Base-by-base conservation (phyloP, 1,140 invertebrate species). In the Drosophila repletoides region DNA sequence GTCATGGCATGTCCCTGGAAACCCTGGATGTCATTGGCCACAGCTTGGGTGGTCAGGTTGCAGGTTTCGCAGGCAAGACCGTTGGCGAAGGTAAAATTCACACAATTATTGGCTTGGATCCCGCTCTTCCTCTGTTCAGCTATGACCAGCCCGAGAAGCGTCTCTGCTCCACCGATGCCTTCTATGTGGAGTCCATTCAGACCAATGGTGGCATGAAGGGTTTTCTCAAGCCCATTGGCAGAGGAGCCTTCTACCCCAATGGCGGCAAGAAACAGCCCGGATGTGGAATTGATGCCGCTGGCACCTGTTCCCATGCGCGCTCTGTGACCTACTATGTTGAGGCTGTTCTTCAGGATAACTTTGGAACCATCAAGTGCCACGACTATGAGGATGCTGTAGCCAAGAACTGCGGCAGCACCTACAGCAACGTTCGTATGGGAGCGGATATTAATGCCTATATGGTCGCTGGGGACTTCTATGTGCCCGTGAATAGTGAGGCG, bases 101-200 rank as follows among this genome's bases (percentile, higher is more conserved):
- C 12, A 58, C 53, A 3, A 91, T 91, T 26, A 48, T 92, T 12
- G 93, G 91, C 48, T 60, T 94, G 5, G 93, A 94, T 52, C 92
- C 93, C 3, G 92, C 93, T 1, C 56, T 89, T 0, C 75, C 89
- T 5, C 66, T 91, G 3, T 93, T 91, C 43, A 61, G 89, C 67
- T 81, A 68, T 3, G 72, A 90, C 17, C 65, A 90, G 53, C 76
- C 91, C 1, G 53, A n/a, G 1, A 89, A 91, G 2, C 91, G 94
- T 19, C 87, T 96, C 0, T 93, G 93, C 74, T 90, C 91, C 29
- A 91, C 91, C 33, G 94, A 95, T 80, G 94, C 93, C 0, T 48
- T 91, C 1, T 93, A 93, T 60, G 94, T 95, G 0, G 93, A 95
- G 88, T 92, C 94, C 0, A 94, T 96, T 43, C 95, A 96, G 72